Evolutionary conservation across 2,113 vertebrate species (phyloP).

Genomic region (Tetrax tetrax): DNA sequence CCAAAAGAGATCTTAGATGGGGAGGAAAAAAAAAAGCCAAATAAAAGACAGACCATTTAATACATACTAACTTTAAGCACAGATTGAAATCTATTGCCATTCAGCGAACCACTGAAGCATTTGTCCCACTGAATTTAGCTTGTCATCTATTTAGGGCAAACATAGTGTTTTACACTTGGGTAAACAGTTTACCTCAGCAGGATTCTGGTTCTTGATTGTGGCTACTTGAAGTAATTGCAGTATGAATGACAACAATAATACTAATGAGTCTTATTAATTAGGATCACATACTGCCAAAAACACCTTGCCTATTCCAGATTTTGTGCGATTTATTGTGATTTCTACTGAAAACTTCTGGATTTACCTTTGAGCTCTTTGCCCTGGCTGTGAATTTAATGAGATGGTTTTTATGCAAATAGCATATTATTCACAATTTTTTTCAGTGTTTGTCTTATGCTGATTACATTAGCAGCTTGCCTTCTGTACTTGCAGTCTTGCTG

Average conservation of each 20-base stretch:
- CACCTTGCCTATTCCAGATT: not conserved
- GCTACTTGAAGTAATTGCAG: not conserved
- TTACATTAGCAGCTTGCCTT: slow-evolving; percentile 29
- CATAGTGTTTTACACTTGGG: not conserved
- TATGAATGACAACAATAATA: not conserved
- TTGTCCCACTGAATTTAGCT: not conserved
- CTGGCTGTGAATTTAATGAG: not conserved
- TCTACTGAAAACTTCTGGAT: not conserved
- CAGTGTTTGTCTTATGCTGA: slow-evolving; percentile 6
- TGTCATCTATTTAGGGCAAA: not conserved
- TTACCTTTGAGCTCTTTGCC: not conserved
- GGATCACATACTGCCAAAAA: not conserved
- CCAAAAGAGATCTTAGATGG: not conserved
- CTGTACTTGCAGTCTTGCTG: not conserved
- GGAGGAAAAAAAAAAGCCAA: not conserved
- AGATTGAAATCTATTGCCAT: not conserved
- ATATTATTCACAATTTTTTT: slow-evolving; percentile 13
- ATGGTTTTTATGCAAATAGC: not conserved
- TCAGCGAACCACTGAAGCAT: not conserved
- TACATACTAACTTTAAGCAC: not conserved
- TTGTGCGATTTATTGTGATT: not conserved
- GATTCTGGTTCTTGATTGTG: not conserved
- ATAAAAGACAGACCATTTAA: not conserved
- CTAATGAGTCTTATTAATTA: not conserved
- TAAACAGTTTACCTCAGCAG: not conserved